A percentile compares a stretch with the other conserved stretches of the same genome.
Conservation (phyloP, 2,888 invertebrate species). For the Xylocampa areola region DNA sequence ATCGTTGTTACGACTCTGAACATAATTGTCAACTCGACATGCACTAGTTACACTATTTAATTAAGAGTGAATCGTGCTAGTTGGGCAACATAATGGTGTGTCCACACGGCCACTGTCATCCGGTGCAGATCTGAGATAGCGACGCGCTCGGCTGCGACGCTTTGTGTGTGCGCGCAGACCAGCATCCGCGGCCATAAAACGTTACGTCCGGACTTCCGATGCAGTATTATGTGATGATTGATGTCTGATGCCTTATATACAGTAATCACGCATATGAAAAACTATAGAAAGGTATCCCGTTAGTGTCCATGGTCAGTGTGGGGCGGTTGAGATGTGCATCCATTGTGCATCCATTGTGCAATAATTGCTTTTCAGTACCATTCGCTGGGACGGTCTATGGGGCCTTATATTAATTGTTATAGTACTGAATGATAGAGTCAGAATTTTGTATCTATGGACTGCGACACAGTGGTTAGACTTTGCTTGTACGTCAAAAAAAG, state of each 20-base stretch:
- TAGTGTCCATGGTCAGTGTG: background rate
- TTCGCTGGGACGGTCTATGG: no score
- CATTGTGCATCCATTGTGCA: no score
- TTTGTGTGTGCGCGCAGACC: slow-evolving; percentile 18
- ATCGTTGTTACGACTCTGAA: background rate
- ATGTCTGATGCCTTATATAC: background rate
- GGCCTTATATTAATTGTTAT: no score
- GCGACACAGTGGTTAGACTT: no score
- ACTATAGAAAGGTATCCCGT: no score
- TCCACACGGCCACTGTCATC: slow-evolving; percentile 33
- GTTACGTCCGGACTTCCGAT: slow-evolving; percentile 16
- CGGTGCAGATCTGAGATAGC: slow-evolving; percentile 44
- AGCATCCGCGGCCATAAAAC: background rate
- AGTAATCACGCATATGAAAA: background rate
- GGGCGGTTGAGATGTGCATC: no score
- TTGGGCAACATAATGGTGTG: slow-evolving; percentile 29
- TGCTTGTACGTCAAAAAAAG: no score
- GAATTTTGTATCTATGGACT: no score
- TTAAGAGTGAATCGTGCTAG: slow-evolving; percentile 13
- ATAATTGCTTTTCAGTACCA: no score
- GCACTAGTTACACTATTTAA: slow-evolving; percentile 35
- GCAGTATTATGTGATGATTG: background rate
- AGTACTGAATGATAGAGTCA: no score
- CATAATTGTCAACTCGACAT: slow-evolving; percentile 8
- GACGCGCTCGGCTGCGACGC: slow-evolving; percentile 37